Conservation (phyloP, 2,797 vertebrate species). For the Tadarida brasiliensis region DNA sequence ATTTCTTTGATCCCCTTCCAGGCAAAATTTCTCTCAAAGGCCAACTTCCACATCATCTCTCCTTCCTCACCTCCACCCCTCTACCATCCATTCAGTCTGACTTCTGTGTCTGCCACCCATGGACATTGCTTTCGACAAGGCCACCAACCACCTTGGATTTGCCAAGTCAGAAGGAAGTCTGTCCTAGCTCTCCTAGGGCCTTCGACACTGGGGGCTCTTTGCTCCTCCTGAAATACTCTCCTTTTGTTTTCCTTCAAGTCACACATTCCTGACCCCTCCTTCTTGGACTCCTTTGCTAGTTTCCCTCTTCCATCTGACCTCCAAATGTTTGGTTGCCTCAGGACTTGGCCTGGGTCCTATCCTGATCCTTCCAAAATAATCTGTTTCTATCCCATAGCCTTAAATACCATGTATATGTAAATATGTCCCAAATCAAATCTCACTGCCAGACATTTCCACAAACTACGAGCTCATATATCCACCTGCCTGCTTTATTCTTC, state of each 20-base stretch:
- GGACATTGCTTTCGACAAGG: not conserved
- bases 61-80: not conserved
- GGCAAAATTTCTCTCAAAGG: not conserved
- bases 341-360: not conserved
- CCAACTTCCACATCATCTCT: not conserved
- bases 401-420: not conserved
- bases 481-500: not conserved
- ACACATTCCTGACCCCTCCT: not conserved
- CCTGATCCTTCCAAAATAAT: not conserved
- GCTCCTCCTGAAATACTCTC: not conserved
- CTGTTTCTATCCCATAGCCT: not conserved
- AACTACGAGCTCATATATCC: not conserved
- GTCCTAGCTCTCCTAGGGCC: not conserved
- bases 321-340: not conserved
- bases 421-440: not conserved
- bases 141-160: not conserved
- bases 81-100: not conserved
- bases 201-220: not conserved
- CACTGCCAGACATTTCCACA: not conserved
- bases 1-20: not conserved
- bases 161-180: not conserved
- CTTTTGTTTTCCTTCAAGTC: constrained; percentile 11
- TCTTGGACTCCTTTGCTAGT: not conserved
- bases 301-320: not conserved
- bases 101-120: not conserved